Evolutionary conservation across 1,140 invertebrate genomes (phyloP), one percentile per base, ranked within the genome.

Genomic region (Listronotus oregonensis): DNA sequence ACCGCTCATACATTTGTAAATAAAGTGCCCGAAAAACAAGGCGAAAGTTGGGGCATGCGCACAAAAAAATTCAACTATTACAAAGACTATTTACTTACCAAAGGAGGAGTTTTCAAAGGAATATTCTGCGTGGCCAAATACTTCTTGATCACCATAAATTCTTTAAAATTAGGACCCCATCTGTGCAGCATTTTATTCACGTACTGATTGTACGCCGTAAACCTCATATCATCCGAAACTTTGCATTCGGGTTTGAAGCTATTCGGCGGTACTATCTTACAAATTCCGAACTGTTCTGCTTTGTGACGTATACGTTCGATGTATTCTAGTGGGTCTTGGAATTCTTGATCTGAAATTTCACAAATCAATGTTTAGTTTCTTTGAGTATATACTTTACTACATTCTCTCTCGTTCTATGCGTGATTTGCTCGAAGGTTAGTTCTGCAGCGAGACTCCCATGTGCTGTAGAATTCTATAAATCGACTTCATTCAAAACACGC

Each of bases 181-280:
- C 95, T 85, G 69, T 90, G 85, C 66, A 91, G 85, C 87, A 97
- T 90, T 70, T 93, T 92, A 73, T 95, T 90, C 17, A 96, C 87
- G 71, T 96, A 96, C 74, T 97, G 95, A 79, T 95, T 94, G 57
- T 94, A 91, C 0, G 92, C 92, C 0, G 90, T 93, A 46, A 79
- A 79, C 10, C 77, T 74, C 97, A 97, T 54, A 90, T 81, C 86
- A 94, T 92, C 72, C 90, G 90, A 74, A 91, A 96, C 87, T 74
- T 91, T 90, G 74, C 94, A 96, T 72, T 94, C 90, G 0, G 94
- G 91, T 82, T 93, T 92, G 75, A 96, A 97, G 74, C 83, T 89
- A 6, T 83, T 75, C 0, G 95, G 95, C n/a, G 95, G 92, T 32
- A 97, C 87, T 39, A 97, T 91, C 73, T 90, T 86, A 74, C 94